phyloP scores from a whole-genome alignment of 2,113 vertebrate species.

The Elanoides forficatus region DNA sequence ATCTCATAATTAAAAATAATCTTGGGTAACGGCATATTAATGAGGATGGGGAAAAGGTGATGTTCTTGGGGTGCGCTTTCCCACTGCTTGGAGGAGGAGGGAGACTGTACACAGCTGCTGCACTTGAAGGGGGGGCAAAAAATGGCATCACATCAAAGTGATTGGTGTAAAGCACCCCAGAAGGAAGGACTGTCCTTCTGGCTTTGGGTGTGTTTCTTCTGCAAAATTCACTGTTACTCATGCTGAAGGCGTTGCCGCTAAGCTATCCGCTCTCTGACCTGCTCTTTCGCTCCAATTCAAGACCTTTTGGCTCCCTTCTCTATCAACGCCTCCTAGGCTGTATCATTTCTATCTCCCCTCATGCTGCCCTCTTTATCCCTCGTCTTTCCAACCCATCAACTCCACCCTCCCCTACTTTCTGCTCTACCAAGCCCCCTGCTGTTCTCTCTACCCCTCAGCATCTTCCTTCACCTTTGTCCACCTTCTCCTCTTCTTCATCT shows the following conservation, averaged over 20 bases:
- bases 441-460: neutral
- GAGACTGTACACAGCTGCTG: neutral
- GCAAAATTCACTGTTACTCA: neutral
- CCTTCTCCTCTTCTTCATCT: neutral
- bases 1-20: neutral
- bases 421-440: neutral
- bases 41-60: neutral
- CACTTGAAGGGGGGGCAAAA: neutral
- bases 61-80: neutral
- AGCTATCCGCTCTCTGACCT: neutral
- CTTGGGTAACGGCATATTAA: neutral
- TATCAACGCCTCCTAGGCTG: neutral
- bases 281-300: neutral
- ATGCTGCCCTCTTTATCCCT: neutral
- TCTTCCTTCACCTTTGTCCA: neutral
- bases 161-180: neutral
- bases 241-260: neutral
- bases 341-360: neutral
- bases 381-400: neutral
- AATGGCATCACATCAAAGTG: neutral
- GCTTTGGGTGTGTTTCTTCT: neutral
- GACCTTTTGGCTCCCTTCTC: neutral
- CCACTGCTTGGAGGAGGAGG: neutral
- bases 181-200: neutral
- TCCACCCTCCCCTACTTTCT: neutral